Conservation (phyloP, 2,113 vertebrate genomes). For the Scolopax mira region DNA sequence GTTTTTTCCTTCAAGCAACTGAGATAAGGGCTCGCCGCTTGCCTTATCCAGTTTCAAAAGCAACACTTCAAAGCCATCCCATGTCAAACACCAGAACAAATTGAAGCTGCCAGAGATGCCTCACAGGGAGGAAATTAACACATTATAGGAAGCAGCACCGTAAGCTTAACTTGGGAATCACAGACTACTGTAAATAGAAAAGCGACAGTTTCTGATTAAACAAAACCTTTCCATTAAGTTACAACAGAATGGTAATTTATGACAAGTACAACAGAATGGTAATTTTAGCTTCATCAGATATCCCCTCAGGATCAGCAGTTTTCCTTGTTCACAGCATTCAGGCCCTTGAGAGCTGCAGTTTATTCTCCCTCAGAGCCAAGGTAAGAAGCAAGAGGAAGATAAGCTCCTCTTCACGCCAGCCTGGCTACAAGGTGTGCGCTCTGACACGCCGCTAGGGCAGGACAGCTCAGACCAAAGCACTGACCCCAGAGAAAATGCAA, state of each 20-base stretch:
- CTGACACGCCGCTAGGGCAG: not conserved
- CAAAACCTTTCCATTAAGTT: not conserved
- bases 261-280: not conserved
- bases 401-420: not conserved
- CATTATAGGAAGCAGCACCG: not conserved
- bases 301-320: not conserved
- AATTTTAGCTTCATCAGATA: not conserved
- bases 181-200: not conserved
- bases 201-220: not conserved
- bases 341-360: not conserved
- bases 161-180: not conserved
- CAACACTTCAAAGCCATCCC: conserved; percentile 13
- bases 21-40: not conserved
- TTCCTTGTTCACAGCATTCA: not conserved
- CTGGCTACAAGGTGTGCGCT: not conserved
- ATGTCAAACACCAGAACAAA: not conserved
- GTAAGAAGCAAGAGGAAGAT: not conserved
- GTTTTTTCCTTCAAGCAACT: not conserved
- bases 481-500: not conserved
- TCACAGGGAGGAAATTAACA: not conserved
- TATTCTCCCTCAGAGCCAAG: not conserved
- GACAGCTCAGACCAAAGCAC: not conserved
- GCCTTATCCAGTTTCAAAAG: not conserved
- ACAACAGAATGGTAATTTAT: not conserved
- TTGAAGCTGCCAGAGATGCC: not conserved